A percentile compares a stretch with the other conserved stretches of the same genome.
Evolutionary conservation across 2,797 vertebrate genomes (phyloP).

Genomic region (Amphiprion clarkii): DNA sequence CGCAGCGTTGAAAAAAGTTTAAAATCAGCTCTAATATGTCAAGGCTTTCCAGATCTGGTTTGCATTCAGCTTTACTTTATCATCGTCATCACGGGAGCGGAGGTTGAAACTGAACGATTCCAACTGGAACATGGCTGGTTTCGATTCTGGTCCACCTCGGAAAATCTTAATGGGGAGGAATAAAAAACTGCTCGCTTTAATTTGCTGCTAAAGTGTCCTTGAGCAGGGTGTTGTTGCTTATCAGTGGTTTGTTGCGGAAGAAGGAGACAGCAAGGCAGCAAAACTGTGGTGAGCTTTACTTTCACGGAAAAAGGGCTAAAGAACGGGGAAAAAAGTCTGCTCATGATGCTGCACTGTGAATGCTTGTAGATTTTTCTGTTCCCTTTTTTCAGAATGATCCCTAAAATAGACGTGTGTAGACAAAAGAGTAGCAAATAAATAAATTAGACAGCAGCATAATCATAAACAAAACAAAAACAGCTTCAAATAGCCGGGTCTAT

Average conservation of each 20-base stretch:
- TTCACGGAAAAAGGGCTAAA: slow-evolving; percentile 12
- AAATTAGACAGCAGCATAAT: too few species aligned
- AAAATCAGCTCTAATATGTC: slow-evolving; percentile 49
- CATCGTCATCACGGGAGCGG: slow-evolving; percentile 19
- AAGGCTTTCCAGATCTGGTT: slow-evolving; percentile 36
- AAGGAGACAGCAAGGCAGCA: slow-evolving; percentile 6
- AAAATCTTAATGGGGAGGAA: slow-evolving; percentile 17
- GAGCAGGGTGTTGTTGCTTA: slow-evolving; percentile 30
- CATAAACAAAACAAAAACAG: too few species aligned
- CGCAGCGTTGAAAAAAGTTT: slow-evolving; percentile 28
- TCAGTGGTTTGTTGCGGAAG: background rate
- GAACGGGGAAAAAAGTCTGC: background rate
- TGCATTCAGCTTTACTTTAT: slow-evolving; percentile 54
- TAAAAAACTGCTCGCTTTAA: slow-evolving; percentile 15
- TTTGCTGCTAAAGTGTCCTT: slow-evolving; percentile 35
- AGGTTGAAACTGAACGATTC: slow-evolving; percentile 26
- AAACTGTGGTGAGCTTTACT: slow-evolving; percentile 19
- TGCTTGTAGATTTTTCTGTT: background rate
- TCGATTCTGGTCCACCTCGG: slow-evolving; percentile 37
- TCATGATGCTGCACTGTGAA: slow-evolving; percentile 1
- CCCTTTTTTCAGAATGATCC: background rate
- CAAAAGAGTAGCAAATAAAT: too few species aligned
- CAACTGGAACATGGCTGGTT: slow-evolving; percentile 43
- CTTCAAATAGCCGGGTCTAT: background rate
- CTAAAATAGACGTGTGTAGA: too few species aligned